phyloP scores from a whole-genome alignment of 1,140 invertebrate genomes.

The Cataglyphis hispanica region DNA sequence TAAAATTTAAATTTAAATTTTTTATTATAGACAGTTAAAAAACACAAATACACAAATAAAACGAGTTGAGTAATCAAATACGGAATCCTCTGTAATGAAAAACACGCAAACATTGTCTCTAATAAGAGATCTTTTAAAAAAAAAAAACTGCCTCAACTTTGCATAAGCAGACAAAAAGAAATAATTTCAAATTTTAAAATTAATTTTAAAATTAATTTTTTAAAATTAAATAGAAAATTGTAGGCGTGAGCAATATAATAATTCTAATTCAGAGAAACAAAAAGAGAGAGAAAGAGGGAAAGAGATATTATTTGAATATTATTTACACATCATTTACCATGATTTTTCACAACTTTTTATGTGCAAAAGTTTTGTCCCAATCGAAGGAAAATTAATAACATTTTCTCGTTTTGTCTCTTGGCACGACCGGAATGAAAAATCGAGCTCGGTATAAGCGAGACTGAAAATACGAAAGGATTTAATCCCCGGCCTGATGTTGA shows the following conservation, averaged over 20 bases:
- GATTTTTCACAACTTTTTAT: neutral
- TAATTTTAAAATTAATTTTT: neutral
- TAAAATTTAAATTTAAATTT: too few relatives aligned
- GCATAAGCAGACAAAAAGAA: neutral
- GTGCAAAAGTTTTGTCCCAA: neutral
- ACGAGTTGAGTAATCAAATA: neutral
- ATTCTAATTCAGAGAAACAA: neutral
- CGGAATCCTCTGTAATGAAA: neutral
- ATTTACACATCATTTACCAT: neutral
- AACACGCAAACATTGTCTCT: neutral
- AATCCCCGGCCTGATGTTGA: conserved; percentile 58
- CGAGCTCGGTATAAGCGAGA: conserved; percentile 6
- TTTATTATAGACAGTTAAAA: too few relatives aligned
- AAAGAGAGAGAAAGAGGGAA: too few relatives aligned
- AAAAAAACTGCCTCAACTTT: neutral
- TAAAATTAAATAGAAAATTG: neutral
- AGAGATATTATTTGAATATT: neutral
- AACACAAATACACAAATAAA: too few relatives aligned
- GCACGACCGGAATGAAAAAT: conserved; percentile 40
- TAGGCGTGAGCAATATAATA: neutral
- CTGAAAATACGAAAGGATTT: conserved; percentile 56
- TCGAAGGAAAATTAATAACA: conserved; percentile 37
- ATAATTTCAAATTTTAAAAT: neutral
- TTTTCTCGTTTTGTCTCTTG: conserved; percentile 33
- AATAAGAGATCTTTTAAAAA: neutral